These are phyloP conservation scores for Heliangelus exortis DNA, from an alignment of 2,797 vertebrate species.

Conservation along the genomic window DNA sequence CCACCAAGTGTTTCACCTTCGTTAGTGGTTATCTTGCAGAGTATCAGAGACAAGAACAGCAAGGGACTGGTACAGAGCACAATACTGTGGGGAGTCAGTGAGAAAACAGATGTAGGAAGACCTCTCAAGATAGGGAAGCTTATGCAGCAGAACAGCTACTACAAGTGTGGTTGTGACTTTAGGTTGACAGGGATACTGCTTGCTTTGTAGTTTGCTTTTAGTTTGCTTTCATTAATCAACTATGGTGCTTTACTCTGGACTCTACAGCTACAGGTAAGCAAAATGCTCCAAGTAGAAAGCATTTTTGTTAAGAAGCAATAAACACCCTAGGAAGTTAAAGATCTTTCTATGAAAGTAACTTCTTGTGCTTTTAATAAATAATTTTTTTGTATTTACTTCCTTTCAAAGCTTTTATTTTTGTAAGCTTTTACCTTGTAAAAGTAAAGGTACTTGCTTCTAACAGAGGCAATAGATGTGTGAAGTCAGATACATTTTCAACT, in stretches of 20 bases:
- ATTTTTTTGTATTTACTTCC: not conserved
- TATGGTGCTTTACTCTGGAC: not conserved
- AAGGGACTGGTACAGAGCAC: not conserved
- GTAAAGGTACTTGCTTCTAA: not conserved
- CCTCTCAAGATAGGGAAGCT: not conserved
- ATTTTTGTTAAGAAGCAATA: not conserved
- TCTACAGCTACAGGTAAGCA: not conserved
- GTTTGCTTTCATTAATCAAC: not conserved
- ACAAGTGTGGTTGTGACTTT: not conserved
- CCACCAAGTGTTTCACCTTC: not conserved
- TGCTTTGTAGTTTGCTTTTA: not conserved
- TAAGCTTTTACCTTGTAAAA: not conserved
- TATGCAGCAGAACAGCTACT: accelerated
- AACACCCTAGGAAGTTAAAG: not conserved
- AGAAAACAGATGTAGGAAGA: not conserved
- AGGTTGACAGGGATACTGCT: not conserved
- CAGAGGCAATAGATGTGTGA: not conserved
- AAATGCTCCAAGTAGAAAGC: not conserved
- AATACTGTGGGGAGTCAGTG: accelerated
- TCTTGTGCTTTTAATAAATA: not conserved
- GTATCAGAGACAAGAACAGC: not conserved
- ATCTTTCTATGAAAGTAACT: not conserved
- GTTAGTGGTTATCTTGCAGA: not conserved
- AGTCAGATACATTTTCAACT: not conserved
- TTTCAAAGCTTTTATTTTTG: not conserved